Conservation (phyloP, 2,113 vertebrate species). For the Egretta garzetta region DNA sequence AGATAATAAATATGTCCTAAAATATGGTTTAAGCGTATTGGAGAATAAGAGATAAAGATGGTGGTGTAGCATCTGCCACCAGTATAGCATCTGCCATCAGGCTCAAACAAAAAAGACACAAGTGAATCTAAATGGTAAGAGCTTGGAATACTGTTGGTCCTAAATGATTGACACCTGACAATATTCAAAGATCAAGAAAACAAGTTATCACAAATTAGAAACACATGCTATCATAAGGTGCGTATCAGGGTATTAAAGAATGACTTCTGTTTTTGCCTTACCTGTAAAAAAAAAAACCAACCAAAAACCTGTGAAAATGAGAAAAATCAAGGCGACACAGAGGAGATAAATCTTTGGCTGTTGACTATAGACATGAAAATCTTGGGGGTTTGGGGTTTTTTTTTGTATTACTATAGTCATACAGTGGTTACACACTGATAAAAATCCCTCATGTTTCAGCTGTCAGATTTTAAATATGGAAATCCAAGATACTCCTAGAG, state of each 20-base stretch:
- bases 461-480: conserved; percentile 37
- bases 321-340: neutral
- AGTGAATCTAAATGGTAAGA: neutral
- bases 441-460: conserved; percentile 17
- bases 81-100: neutral
- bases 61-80: neutral
- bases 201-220: neutral
- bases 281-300: neutral
- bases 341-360: neutral
- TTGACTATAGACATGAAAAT: neutral
- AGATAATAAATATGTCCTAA: neutral
- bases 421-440: neutral
- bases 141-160: neutral
- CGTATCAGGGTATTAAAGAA: neutral
- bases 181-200: neutral
- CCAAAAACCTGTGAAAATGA: neutral
- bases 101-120: neutral
- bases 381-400: too few relatives aligned
- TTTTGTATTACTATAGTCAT: neutral
- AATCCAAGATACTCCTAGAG: neutral
- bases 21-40: neutral
- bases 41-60: neutral
- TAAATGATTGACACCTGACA: neutral
- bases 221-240: neutral
- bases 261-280: neutral